Conservation (phyloP, 2,113 vertebrate genomes). For the Raja brachyura region DNA sequence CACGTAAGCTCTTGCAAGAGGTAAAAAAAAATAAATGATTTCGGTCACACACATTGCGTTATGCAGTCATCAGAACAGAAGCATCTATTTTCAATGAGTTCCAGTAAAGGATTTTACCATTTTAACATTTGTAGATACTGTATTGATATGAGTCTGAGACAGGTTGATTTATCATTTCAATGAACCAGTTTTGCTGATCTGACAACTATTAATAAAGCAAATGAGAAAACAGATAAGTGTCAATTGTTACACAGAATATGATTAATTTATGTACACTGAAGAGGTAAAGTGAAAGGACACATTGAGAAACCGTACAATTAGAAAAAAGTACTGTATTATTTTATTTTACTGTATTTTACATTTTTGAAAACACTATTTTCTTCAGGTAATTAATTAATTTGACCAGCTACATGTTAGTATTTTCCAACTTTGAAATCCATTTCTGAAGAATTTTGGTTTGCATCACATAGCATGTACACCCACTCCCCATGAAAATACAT, state of each 20-base stretch:
- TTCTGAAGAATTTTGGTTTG: neutral
- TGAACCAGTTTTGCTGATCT: constrained; percentile 23
- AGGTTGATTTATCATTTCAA: constrained; percentile 38
- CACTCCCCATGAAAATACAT: neutral
- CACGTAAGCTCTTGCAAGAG: neutral
- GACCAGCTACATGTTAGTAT: neutral
- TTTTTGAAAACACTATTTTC: neutral
- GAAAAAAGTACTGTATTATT: neutral
- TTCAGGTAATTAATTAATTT: neutral
- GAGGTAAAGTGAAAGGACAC: neutral
- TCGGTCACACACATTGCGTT: constrained; percentile 3
- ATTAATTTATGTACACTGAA: constrained; percentile 14
- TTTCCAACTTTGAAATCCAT: neutral
- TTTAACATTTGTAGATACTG: constrained; percentile 35
- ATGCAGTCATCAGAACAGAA: constrained; percentile 15
- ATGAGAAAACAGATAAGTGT: constrained; percentile 35
- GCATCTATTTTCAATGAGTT: constrained; percentile 35
- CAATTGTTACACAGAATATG: constrained; percentile 21
- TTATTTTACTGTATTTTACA: neutral
- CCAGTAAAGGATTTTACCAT: constrained; percentile 31
- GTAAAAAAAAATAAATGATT: constrained; percentile 15
- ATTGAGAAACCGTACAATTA: neutral
- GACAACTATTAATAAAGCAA: constrained; percentile 36
- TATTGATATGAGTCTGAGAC: constrained; percentile 31
- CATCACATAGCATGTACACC: neutral